phyloP scores from a whole-genome alignment of 2,797 vertebrate genomes.

The Craterocephalus amniculus region DNA sequence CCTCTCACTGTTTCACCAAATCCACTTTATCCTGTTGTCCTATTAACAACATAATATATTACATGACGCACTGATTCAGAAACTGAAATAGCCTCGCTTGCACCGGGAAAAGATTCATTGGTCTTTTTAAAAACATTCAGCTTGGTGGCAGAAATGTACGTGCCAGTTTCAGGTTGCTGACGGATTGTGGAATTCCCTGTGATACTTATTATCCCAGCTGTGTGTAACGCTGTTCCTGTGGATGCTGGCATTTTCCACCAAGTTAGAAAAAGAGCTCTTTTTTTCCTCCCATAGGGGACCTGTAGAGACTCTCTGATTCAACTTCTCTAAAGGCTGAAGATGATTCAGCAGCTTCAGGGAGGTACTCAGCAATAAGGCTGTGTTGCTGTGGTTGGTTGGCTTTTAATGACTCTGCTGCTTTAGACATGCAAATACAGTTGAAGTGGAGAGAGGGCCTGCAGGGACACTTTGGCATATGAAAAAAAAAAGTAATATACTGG shows the following conservation, averaged over 20 bases:
- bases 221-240: slow-evolving; percentile 68
- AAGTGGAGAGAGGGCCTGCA: slow-evolving; percentile 63
- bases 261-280: slow-evolving; percentile 73
- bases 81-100: slow-evolving; percentile 45
- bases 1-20: slow-evolving; percentile 46
- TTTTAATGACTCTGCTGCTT: slow-evolving; percentile 76
- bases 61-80: slow-evolving; percentile 68
- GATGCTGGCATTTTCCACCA: slow-evolving; percentile 75
- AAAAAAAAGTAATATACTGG: slow-evolving; percentile 51
- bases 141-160: slow-evolving; percentile 47
- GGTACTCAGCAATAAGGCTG: slow-evolving; percentile 61
- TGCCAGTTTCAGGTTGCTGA: slow-evolving; percentile 58
- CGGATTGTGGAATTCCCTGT: slow-evolving; percentile 52
- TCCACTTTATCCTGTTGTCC: slow-evolving; percentile 63
- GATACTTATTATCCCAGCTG: slow-evolving; percentile 73
- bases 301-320: slow-evolving; percentile 65
- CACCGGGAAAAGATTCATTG: slow-evolving; percentile 49
- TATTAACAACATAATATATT: slow-evolving; percentile 67
- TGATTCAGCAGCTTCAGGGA: slow-evolving; percentile 68
- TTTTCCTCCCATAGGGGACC: slow-evolving; percentile 67
- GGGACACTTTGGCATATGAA: slow-evolving; percentile 67
- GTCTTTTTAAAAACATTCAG: slow-evolving; percentile 61
- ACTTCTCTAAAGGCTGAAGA: slow-evolving; percentile 65
- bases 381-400: slow-evolving; percentile 69
- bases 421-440: slow-evolving; percentile 75